Evolutionary conservation across 2,113 vertebrate genomes (phyloP).

Genomic region (Rhadina sibilatrix): DNA sequence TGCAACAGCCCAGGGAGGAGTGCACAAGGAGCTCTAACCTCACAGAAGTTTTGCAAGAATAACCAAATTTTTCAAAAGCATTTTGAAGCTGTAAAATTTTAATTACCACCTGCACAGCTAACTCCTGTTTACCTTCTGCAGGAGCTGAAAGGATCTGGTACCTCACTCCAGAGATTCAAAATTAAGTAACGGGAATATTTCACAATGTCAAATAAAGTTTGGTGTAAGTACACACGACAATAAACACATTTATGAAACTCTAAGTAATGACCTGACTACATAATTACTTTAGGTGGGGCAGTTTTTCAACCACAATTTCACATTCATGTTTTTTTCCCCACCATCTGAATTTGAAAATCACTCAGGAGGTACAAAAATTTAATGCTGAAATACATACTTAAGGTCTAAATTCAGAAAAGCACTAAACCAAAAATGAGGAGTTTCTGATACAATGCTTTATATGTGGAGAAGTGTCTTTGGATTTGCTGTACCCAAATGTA

Average conservation of each 20-base stretch:
- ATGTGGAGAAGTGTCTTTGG: not conserved
- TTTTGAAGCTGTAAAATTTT: not conserved
- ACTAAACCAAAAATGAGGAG: not conserved
- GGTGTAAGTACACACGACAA: accelerated
- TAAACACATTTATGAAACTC: not conserved
- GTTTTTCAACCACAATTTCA: not conserved
- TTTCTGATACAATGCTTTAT: accelerated
- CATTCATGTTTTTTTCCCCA: not conserved
- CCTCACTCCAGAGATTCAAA: not conserved
- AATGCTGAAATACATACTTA: not conserved
- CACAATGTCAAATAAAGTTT: not conserved
- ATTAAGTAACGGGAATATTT: not conserved
- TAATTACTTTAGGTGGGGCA: not conserved
- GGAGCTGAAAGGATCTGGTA: not conserved
- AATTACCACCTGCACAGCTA: not conserved
- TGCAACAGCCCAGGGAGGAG: not conserved
- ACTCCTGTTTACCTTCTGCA: not conserved
- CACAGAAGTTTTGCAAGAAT: not conserved
- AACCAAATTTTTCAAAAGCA: not conserved
- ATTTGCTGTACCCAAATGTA: not conserved
- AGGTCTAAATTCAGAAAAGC: not conserved
- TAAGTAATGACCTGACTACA: not conserved
- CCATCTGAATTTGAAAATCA: not conserved
- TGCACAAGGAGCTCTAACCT: not conserved
- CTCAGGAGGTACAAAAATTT: not conserved